Conservation (phyloP, 2,797 vertebrate genomes). For the Syngnathus acus region DNA sequence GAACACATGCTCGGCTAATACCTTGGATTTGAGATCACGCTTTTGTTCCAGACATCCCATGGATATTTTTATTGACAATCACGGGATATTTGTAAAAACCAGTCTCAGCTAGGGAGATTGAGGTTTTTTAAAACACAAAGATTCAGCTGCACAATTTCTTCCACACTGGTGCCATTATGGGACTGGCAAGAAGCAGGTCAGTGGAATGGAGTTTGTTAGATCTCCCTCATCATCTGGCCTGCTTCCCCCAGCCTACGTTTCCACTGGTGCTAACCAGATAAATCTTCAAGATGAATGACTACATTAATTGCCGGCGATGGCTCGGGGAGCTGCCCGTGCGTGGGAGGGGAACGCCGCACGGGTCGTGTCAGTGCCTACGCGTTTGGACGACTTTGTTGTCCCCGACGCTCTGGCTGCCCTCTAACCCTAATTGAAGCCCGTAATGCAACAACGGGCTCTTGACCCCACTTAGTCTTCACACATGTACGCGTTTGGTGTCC, state of each 20-base stretch:
- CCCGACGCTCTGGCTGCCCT: conserved; percentile 29
- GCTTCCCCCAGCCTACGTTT: conserved; percentile 25
- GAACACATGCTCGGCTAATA: conserved; percentile 23
- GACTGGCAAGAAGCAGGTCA: conserved; percentile 18
- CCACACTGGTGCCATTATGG: conserved; percentile 14
- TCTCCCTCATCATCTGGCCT: conserved; percentile 15
- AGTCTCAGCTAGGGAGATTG: neutral
- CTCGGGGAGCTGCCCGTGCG: conserved; percentile 39
- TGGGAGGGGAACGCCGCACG: conserved; percentile 14
- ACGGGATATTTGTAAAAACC: neutral
- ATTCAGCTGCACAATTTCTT: conserved; percentile 13
- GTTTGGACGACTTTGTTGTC: conserved; percentile 4
- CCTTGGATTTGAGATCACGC: neutral
- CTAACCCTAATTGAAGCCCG: conserved; percentile 38
- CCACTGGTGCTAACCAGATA: conserved; percentile 43
- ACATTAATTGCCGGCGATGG: conserved; percentile 50
- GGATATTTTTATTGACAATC: neutral
- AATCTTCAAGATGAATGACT: conserved; percentile 40
- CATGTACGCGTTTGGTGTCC: conserved; percentile 35
- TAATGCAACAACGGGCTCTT: conserved; percentile 49
- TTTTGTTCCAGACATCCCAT: neutral
- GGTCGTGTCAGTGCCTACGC: conserved; percentile 5
- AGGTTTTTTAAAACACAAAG: neutral
- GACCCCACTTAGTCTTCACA: conserved; percentile 51
- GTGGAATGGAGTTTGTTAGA: conserved; percentile 24